Conservation (phyloP, 2,888 invertebrate genomes). For the Theristus sp. region DNA sequence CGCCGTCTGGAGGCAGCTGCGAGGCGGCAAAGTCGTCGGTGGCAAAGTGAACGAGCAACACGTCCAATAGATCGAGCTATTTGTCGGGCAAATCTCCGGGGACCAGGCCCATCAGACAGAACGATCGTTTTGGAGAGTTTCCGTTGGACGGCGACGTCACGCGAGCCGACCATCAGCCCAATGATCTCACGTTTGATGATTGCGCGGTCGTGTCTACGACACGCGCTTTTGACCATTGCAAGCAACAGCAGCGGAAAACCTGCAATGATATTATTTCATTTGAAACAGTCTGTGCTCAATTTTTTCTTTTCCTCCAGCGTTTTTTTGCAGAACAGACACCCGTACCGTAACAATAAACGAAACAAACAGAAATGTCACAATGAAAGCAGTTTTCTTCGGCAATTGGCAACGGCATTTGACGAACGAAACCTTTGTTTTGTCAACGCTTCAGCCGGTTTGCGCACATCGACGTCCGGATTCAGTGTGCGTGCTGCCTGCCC, state of each 20-base stretch:
- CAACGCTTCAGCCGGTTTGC: conserved; percentile 26
- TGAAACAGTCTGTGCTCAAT: no score
- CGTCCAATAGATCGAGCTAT: conserved; percentile 77
- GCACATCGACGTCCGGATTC: conserved; percentile 23
- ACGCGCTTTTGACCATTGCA: neutral
- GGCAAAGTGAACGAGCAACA: conserved; percentile 72
- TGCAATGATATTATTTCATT: no score
- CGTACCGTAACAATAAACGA: no score
- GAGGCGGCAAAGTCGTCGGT: conserved; percentile 50
- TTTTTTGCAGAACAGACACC: no score
- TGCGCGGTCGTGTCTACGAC: conserved; percentile 32
- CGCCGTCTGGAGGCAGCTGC: conserved; percentile 79
- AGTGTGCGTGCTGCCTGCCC: no score
- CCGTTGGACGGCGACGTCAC: conserved; percentile 27
- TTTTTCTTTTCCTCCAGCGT: no score
- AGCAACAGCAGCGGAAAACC: conserved; percentile 1
- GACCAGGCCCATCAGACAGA: conserved; percentile 91
- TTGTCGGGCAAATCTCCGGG: conserved; percentile 85
- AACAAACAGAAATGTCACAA: no score
- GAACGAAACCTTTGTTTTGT: conserved; percentile 11
- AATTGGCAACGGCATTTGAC: no score
- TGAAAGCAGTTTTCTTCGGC: neutral
- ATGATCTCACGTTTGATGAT: conserved; percentile 69
- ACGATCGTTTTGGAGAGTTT: conserved; percentile 64
- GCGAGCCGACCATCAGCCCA: conserved; percentile 74